Evolutionary conservation across 2,888 invertebrate genomes (phyloP), one percentile per base, ranked within the genome.

Genomic region (Troides oblongomaculatus): DNA sequence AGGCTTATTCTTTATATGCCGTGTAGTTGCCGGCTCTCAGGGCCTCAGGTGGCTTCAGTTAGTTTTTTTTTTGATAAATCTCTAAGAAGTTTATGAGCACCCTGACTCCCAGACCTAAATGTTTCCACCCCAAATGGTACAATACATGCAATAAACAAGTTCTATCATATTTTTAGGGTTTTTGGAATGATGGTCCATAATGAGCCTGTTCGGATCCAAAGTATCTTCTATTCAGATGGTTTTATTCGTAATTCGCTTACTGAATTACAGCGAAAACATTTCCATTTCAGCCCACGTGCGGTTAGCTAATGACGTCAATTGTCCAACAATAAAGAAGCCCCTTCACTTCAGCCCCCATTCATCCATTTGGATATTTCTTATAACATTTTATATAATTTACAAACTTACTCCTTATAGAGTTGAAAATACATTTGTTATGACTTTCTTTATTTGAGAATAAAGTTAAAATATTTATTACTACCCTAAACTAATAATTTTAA

Each of bases 231-330:
- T 56, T 56, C 8, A 21, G 1, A 56, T n/a, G n/a, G 21, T 7
- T 21, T 56, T 21, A 56, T 56, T 56, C 56, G n/a, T 56, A 21
- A 56, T 56, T 56, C 56, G 18, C 18, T 56, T n/a, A 46, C 14
- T 56, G 56, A 21, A 56, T 14, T 56, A 56, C 56, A 21, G 56
- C 18, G 18, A 39, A 50, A 63, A 25, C 7, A 7, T 63, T 62
- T 53, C 18, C 18, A 17, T 53, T 61, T 61, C 60, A n/a, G 17
- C 30, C 53, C 61, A 67, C 62, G 66, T 62, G 36, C 56, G 4
- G 21, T 4, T 62, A 36, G 39, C 56, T 57, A 56, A 62, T 67
- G 61, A 67, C 61, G 66, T 61, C 66, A 39, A 67, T 62, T 62
- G 62, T 67, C 50, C 23, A n/a, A 60, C 21, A n/a, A 56, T 56